phyloP scores from a whole-genome alignment of 2,797 vertebrate genomes.

The Leuciscus waleckii region DNA sequence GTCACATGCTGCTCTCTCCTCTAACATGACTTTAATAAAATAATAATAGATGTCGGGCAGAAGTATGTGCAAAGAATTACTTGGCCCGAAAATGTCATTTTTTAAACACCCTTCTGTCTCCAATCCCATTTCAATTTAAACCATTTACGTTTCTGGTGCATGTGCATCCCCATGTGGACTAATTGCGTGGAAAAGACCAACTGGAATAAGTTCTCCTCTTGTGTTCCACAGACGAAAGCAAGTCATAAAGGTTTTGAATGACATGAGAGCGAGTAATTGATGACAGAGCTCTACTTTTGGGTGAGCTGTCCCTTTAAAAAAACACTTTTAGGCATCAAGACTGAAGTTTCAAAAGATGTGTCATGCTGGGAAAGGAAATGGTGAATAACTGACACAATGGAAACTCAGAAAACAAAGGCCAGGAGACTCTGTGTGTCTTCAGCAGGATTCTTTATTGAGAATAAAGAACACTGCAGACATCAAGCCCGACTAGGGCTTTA shows the following conservation, averaged over 20 bases:
- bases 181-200: neutral
- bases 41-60: neutral
- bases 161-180: neutral
- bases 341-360: neutral
- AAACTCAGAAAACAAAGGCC: neutral
- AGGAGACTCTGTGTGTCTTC: neutral
- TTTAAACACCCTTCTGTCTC: neutral
- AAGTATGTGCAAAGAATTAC: slow-evolving; percentile 1
- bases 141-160: neutral
- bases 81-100: neutral
- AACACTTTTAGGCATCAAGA: neutral
- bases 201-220: neutral
- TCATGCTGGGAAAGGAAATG: slow-evolving; percentile 4
- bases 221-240: no score
- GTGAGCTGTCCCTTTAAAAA: neutral
- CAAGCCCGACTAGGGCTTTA: neutral
- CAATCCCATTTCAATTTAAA: neutral
- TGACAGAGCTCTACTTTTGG: neutral
- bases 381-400: neutral
- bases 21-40: slow-evolving; percentile 21
- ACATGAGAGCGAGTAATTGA: neutral
- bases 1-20: neutral
- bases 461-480: neutral
- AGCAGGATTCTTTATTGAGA: no score
- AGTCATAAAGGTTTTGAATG: no score